These are phyloP conservation scores for Anthopleura xanthogrammica DNA, from an alignment of 92 coral and sea anemone genomes.

Conservation along the genomic window DNA sequence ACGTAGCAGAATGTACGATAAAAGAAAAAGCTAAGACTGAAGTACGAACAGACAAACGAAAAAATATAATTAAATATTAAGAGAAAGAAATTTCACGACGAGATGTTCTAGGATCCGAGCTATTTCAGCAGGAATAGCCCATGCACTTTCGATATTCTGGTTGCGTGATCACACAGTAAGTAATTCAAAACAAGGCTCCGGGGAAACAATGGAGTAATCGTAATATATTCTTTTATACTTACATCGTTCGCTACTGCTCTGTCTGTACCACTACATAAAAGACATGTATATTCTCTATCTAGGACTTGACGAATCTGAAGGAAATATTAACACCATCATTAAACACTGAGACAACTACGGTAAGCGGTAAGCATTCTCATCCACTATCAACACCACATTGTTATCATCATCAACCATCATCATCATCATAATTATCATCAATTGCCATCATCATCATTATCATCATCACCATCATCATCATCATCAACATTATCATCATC, in stretches of 20 bases:
- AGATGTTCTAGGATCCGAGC: not conserved
- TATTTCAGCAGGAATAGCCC: too few species aligned
- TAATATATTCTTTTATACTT: slow-evolving; percentile 12
- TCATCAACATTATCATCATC: not conserved
- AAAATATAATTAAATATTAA: too few species aligned
- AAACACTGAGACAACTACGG: not conserved
- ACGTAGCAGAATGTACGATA: not conserved
- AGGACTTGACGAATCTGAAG: slow-evolving; percentile 78
- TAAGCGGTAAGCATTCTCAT: not conserved
- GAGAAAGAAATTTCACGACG: not conserved
- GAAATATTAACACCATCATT: not conserved
- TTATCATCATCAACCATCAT: not conserved
- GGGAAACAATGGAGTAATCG: too few species aligned
- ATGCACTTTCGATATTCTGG: too few species aligned
- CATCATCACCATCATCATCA: not conserved
- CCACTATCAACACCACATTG: too few species aligned
- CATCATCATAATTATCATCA: not conserved
- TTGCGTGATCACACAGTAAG: too few species aligned
- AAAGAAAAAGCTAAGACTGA: not conserved
- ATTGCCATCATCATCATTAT: not conserved
- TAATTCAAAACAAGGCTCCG: too few species aligned
- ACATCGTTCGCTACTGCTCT: slow-evolving; percentile 74
- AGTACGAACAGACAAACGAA: not conserved
- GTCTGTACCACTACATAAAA: slow-evolving; percentile 76
- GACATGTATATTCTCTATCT: slow-evolving; percentile 63